These are phyloP conservation scores for Corythornis cristatus DNA, from an alignment of 2,113 vertebrate species.

Conservation along the genomic window DNA sequence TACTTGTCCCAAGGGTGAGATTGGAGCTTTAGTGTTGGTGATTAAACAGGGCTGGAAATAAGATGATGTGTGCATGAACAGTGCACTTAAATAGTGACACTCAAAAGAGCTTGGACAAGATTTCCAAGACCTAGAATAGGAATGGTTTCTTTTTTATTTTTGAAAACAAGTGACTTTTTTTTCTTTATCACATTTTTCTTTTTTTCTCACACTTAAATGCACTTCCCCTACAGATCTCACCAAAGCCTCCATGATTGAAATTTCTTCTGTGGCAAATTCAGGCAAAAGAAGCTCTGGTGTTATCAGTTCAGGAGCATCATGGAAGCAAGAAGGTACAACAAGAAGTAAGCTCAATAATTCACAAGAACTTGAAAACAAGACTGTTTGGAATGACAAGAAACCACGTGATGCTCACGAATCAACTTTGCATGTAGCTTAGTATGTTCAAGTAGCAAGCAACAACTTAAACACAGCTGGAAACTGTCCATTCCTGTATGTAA, in stretches of 20 bases:
- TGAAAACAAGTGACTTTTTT: background rate
- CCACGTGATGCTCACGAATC: background rate
- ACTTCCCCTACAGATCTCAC: background rate
- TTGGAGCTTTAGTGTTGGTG: background rate
- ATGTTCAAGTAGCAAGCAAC: background rate
- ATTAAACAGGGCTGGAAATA: background rate
- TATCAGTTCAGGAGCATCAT: background rate
- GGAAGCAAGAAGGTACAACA: background rate
- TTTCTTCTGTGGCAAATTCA: background rate
- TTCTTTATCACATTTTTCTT: background rate
- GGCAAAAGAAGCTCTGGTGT: background rate
- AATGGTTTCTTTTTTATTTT: background rate
- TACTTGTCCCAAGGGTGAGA: background rate
- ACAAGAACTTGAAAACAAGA: background rate
- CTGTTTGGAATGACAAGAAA: background rate
- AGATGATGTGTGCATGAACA: background rate
- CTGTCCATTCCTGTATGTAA: background rate
- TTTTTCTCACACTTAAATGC: background rate
- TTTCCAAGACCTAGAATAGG: background rate
- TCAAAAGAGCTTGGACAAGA: background rate
- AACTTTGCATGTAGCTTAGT: background rate
- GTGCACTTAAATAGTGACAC: accelerated
- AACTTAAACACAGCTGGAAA: slow-evolving; percentile 2
- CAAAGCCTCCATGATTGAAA: background rate
- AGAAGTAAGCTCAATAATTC: background rate